phyloP scores from a whole-genome alignment of 2,797 vertebrate genomes.

The Glossophaga mutica region DNA sequence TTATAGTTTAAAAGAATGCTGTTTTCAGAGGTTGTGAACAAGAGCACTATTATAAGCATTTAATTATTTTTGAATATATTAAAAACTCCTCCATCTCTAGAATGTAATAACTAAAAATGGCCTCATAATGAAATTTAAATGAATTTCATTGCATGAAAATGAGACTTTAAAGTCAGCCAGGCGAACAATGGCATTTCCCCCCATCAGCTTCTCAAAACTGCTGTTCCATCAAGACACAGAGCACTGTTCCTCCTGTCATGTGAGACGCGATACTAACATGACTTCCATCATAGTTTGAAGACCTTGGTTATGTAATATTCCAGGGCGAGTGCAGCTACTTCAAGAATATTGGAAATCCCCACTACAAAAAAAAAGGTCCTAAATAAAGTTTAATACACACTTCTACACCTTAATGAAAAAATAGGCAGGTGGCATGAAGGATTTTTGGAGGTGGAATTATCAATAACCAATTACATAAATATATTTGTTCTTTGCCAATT shows the following conservation, averaged over 20 bases:
- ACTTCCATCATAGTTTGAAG: not conserved
- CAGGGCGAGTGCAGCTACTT: not conserved
- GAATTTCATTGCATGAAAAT: slow-evolving; percentile 46
- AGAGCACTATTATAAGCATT: slow-evolving; percentile 35
- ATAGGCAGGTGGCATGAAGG: not conserved
- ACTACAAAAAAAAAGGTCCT: not conserved
- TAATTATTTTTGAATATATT: slow-evolving; percentile 58
- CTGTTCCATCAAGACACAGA: not conserved
- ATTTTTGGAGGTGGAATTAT: not conserved
- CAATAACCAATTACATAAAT: not conserved
- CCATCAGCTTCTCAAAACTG: not conserved
- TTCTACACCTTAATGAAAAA: not conserved
- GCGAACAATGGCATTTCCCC: not conserved
- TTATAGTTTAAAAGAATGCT: slow-evolving; percentile 30
- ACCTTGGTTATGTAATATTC: not conserved
- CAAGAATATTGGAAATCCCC: not conserved
- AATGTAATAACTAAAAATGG: slow-evolving; percentile 50
- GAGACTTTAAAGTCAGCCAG: slow-evolving; percentile 19
- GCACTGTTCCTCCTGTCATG: not conserved
- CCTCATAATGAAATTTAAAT: slow-evolving; percentile 55
- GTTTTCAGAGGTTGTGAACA: slow-evolving; percentile 25
- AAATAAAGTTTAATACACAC: not conserved
- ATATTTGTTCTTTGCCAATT: not conserved
- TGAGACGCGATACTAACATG: not conserved
- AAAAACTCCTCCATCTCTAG: slow-evolving; percentile 37